phyloP scores from a whole-genome alignment of 2,888 invertebrate species.

The Pomacea canaliculata region DNA sequence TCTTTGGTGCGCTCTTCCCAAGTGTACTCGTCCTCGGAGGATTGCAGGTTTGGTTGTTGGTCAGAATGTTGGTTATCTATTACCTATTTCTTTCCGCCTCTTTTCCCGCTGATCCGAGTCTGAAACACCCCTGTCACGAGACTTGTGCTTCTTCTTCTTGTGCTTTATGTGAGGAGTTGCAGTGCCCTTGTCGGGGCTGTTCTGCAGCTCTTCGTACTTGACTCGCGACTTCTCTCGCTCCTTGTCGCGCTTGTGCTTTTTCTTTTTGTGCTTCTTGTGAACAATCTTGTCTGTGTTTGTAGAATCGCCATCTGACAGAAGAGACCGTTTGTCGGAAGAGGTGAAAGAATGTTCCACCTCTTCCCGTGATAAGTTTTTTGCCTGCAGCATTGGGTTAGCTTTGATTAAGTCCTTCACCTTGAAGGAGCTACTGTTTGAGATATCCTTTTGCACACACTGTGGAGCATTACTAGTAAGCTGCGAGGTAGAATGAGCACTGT shows the following conservation, averaged over 20 bases:
- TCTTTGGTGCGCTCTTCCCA: slow-evolving; percentile 69
- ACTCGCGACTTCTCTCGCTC: slow-evolving; percentile 14
- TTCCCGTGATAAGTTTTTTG: not conserved
- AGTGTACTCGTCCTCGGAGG: slow-evolving; percentile 50
- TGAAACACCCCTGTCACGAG: slow-evolving; percentile 31
- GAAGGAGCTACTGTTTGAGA: no score
- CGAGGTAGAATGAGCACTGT: no score
- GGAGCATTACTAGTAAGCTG: no score
- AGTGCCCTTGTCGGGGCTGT: not conserved
- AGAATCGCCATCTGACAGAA: slow-evolving; percentile 31
- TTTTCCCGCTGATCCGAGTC: slow-evolving; percentile 31
- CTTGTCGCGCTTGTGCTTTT: slow-evolving; percentile 48
- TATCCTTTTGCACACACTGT: no score
- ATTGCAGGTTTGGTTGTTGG: slow-evolving; percentile 3
- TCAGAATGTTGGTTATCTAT: slow-evolving; percentile 5
- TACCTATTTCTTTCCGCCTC: slow-evolving; percentile 27
- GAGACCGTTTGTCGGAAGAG: slow-evolving; percentile 35
- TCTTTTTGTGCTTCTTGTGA: slow-evolving; percentile 49
- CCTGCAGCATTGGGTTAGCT: not conserved
- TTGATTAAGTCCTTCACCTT: not conserved
- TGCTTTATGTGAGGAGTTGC: slow-evolving; percentile 4
- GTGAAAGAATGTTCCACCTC: slow-evolving; percentile 1
- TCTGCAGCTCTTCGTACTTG: slow-evolving; percentile 2
- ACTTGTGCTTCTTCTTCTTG: slow-evolving; percentile 49
- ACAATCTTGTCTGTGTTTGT: slow-evolving; percentile 27